Percentiles rank a stretch among this genome's conserved stretches.
phyloP scores from a whole-genome alignment of 2,113 vertebrate species.

The Archilochus colubris region DNA sequence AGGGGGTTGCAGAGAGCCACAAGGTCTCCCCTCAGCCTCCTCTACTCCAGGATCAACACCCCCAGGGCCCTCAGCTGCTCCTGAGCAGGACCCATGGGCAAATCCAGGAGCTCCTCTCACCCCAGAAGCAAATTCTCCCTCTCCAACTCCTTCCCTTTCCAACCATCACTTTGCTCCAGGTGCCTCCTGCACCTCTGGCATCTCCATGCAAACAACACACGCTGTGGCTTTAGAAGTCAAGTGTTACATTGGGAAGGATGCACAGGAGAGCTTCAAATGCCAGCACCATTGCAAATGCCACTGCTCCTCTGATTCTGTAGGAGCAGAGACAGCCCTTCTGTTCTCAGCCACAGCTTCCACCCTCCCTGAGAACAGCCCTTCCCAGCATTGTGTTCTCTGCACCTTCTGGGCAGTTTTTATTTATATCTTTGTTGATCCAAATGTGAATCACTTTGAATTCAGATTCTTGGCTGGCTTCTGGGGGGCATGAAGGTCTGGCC shows the following conservation, averaged over 20 bases:
- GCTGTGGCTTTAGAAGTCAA: neutral
- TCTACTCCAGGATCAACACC: too few relatives aligned
- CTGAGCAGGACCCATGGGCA: neutral
- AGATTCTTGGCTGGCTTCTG: neutral
- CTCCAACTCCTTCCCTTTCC: neutral
- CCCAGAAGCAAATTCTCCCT: neutral
- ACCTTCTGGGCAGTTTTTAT: constrained; percentile 38
- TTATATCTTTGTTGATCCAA: constrained; percentile 16
- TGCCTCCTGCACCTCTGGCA: neutral
- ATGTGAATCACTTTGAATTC: neutral
- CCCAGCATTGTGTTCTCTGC: neutral
- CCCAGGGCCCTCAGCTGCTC: neutral
- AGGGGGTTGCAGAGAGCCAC: too few relatives aligned
- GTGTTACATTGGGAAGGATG: neutral
- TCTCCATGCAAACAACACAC: neutral
- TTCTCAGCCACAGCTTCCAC: neutral
- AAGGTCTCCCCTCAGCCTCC: too few relatives aligned
- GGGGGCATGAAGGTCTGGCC: neutral
- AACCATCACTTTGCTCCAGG: neutral
- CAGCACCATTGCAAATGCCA: neutral
- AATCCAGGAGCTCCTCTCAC: neutral
- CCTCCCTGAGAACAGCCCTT: neutral
- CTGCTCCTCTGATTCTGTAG: neutral
- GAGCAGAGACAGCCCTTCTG: neutral
- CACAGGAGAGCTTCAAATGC: neutral